Base-by-base conservation (phyloP, 1,140 invertebrate species). In the Frieseomelitta varia region DNA sequence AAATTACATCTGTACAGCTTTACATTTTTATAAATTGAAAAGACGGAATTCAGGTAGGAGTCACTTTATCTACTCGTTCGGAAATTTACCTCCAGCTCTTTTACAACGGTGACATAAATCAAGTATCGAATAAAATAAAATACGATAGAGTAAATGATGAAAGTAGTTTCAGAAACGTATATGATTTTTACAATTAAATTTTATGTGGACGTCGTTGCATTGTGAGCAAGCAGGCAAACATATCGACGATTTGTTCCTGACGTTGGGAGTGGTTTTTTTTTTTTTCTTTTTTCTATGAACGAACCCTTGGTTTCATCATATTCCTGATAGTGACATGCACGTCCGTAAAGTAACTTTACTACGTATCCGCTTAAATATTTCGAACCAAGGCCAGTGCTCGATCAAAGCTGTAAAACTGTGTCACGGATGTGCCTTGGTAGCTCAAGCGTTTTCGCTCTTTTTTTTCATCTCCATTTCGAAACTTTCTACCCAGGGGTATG, bases 351-450 rank as follows among this genome's bases (percentile, higher is more conserved):
- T 75, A 21, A 58, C 80, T 75, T 81, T 65, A 39, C 30, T 65
- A 19, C 39, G 17, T 67, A 39, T 53, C 27, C 17, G 80, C 71
- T 81, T 75, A 81, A 81, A 81, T 75, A 75, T 81, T 81, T 75
- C 51, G 72, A 55, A 65, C 58, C 71, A 81, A 81, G 58, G 71
- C 72, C 72, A 51, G 47, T 81, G 69, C 69, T 81, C 80, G 80
- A 81, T 81, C 80, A 81, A 81, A 81, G 80, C 80, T 75, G 47
- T 34, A 81, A 81, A 81, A 81, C 71, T 81, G 51, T 81, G 80
- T 75, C 80, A 81, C 19, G 72, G 47, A 81, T 81, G 72, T 81
- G 51, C 72, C 80, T 34, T 63, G 72, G 58, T 30, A 67, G 30
- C 72, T 55, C 58, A 51, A 67, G 39, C 58, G 21, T 55, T 81